Evolutionary conservation across 2,113 vertebrate genomes (phyloP).

Genomic region (Chamaea fasciata): DNA sequence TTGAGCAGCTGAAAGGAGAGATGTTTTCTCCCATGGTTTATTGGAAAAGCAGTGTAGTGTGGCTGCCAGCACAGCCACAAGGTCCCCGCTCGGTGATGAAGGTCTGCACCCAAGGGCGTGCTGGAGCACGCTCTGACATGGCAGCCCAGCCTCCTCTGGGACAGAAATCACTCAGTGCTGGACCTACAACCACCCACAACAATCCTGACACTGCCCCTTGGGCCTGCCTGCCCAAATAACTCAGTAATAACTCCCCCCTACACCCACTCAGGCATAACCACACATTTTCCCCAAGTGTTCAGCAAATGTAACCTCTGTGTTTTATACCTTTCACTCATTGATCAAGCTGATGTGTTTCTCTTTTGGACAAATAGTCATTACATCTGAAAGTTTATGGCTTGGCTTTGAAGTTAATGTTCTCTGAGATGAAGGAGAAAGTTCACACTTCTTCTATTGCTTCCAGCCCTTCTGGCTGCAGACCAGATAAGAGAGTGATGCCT

Average conservation of each 20-base stretch:
- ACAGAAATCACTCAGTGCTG: neutral
- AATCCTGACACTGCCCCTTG: neutral
- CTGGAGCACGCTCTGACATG: neutral
- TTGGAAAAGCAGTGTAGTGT: neutral
- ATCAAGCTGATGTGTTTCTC: slow-evolving; percentile 36
- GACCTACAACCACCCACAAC: neutral
- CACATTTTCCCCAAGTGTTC: neutral
- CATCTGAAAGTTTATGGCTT: slow-evolving; percentile 35
- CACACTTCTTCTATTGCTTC: slow-evolving; percentile 54
- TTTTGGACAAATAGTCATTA: slow-evolving; percentile 42
- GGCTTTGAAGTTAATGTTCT: slow-evolving; percentile 59
- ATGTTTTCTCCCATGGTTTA: neutral
- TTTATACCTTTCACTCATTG: slow-evolving; percentile 41
- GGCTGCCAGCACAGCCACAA: neutral
- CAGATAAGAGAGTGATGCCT: slow-evolving; percentile 41
- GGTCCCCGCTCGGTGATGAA: rapidly evolving
- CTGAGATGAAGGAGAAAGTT: slow-evolving; percentile 61
- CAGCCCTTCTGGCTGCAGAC: slow-evolving; percentile 22
- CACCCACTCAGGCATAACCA: neutral
- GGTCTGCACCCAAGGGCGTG: rapidly evolving
- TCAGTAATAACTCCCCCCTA: neutral
- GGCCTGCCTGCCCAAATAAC: neutral
- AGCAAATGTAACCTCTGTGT: slow-evolving; percentile 38
- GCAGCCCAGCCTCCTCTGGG: neutral
- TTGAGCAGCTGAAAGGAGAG: neutral